Percentiles rank a stretch among this genome's conserved stretches.
phyloP scores from a whole-genome alignment of 2,888 invertebrate genomes.

The Synergus laeviventris region DNA sequence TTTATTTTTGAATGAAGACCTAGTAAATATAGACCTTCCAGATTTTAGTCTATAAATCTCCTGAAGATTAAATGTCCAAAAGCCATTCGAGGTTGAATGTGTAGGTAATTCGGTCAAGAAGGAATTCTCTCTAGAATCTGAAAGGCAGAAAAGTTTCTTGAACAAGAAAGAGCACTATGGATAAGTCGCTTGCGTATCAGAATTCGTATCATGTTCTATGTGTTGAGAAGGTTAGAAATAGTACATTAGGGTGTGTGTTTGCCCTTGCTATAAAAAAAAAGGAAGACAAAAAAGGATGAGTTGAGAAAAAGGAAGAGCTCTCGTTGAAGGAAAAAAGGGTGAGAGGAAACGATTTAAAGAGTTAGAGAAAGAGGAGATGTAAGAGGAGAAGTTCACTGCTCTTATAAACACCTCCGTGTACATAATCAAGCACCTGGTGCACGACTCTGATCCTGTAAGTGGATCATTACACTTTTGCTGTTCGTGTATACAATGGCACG shows the following conservation, averaged over 20 bases:
- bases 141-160: slow-evolving; percentile 1
- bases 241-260: not conserved
- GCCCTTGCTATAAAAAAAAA: not conserved
- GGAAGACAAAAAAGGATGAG: not conserved
- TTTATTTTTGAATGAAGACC: not conserved
- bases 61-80: not conserved
- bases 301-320: not conserved
- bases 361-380: slow-evolving; percentile 38
- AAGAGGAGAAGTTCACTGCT: slow-evolving; percentile 39
- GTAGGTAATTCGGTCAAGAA: not conserved
- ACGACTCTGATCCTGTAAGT: slow-evolving; percentile 31
- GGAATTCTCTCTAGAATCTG: slow-evolving; percentile 9
- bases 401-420: slow-evolving; percentile 37
- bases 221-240: not conserved
- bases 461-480: slow-evolving; percentile 41
- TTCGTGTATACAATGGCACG: slow-evolving; percentile 32
- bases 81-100: slow-evolving; percentile 6
- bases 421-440: slow-evolving; percentile 44
- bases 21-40: not conserved
- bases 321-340: not conserved
- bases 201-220: not conserved
- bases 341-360: not conserved
- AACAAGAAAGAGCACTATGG: slow-evolving; percentile 23
- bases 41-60: not conserved
- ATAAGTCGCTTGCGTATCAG: slow-evolving; percentile 6